Base-by-base conservation (phyloP, 2,113 vertebrate genomes). In the Xenus cinereus region DNA sequence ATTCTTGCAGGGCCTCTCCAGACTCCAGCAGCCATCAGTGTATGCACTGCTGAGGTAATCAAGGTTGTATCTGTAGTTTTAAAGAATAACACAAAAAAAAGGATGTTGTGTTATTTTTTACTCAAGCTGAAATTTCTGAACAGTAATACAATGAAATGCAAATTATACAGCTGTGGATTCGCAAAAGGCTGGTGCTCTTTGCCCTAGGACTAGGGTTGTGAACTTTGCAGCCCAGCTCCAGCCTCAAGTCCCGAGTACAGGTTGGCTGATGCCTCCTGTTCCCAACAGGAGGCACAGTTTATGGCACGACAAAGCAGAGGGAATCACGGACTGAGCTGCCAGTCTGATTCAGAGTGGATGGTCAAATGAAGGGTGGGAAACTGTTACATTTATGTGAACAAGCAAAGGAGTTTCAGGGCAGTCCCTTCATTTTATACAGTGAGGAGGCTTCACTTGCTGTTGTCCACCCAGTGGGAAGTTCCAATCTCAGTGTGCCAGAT, bases 271-370 rank as follows among this genome's bases (percentile, higher is more conserved):
- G 53, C 22, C 24, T 19, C n/a, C 71, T 19, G 32, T 15, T 5
- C 50, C 48, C 6, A 2, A 2, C 23, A 6, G 26, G 2, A 20
- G 2, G 26, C 63, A 4, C 32, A 21, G 76, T 2, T 18, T 10
- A 8, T 8, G 22, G 53, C 54, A 14, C 21, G 3, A 28, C 33
- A 15, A 11, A 53, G 33, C 46, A 7, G 46, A 19, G 24, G 59
- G 68, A n/a, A 10, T 7, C 39, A 8, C 14, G 3, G n/a, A 11
- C 30, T 8, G 20, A 54, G 35, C 62, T n/a, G 37, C 45, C 17
- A 4, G 4, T 16, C 35, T 5, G 37, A 23, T 33, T 35, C 46
- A 16, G 23, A n/a, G 57, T 4, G 19, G 30, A 7, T 19, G 22
- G 41, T 16, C 54, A 30, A 24, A 18, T 19, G 28, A 56, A 54